Conservation (phyloP, 1,140 invertebrate genomes). For the Coelopa frigida region DNA sequence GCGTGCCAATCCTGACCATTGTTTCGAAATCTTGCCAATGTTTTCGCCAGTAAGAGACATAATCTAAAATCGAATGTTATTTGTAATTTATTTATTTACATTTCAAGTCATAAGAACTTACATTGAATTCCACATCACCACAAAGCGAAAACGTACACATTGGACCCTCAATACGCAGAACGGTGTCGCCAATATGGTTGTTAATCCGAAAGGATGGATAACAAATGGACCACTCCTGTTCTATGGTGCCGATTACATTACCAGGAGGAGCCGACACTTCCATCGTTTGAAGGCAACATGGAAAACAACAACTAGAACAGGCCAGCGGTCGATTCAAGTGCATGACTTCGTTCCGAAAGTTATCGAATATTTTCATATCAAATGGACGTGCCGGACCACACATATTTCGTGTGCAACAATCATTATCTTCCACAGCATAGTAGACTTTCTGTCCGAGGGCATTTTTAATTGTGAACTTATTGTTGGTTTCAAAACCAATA, state of each 20-base stretch:
- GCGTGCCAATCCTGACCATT: conserved; percentile 63
- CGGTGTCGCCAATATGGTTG: conserved; percentile 65
- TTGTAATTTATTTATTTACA: neutral
- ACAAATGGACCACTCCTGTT: conserved; percentile 79
- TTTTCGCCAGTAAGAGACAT: conserved; percentile 56
- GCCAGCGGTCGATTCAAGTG: conserved; percentile 66
- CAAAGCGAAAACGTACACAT: conserved; percentile 72
- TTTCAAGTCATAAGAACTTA: conserved; percentile 30
- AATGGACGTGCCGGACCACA: conserved; percentile 73
- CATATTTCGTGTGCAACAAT: conserved; percentile 69
- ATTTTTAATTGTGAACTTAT: conserved; percentile 78
- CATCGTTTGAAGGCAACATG: conserved; percentile 79
- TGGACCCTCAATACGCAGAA: conserved; percentile 78
- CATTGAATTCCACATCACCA: conserved; percentile 68
- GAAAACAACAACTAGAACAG: conserved; percentile 71
- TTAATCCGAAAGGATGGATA: conserved; percentile 72
- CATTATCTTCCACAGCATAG: conserved; percentile 76
- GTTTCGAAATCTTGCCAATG: conserved; percentile 70
- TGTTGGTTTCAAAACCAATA: conserved; percentile 83
- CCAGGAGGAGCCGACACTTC: conserved; percentile 67
- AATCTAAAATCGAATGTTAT: conserved; percentile 42
- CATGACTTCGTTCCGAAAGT: conserved; percentile 66
- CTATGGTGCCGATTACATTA: conserved; percentile 65
- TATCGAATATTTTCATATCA: conserved; percentile 79
- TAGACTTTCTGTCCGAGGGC: conserved; percentile 72